Evolutionary conservation across 2,113 vertebrate genomes (phyloP).

Genomic region (Mustela lutreola): DNA sequence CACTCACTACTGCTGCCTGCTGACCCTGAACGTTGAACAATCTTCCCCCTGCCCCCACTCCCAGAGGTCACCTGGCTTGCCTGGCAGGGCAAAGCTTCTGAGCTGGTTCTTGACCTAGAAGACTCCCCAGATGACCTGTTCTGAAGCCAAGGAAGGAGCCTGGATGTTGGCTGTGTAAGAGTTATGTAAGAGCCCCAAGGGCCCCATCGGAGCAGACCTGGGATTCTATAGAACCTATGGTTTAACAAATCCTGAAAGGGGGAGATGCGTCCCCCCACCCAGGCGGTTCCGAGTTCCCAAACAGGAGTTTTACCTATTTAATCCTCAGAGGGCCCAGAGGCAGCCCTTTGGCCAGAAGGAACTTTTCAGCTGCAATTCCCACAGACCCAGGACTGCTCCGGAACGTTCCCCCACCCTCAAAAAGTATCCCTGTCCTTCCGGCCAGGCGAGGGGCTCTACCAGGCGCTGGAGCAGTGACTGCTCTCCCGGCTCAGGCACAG

Average conservation of each 20-base stretch:
- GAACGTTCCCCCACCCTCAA: not conserved
- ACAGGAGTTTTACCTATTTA: not conserved
- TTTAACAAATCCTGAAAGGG: not conserved
- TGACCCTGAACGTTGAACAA: not conserved
- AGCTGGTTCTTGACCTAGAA: not conserved
- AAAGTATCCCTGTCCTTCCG: not conserved
- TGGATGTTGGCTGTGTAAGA: too few species aligned
- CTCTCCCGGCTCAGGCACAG: constrained; percentile 21
- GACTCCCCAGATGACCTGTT: not conserved
- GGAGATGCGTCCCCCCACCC: not conserved
- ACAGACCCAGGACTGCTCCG: not conserved
- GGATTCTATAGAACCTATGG: not conserved
- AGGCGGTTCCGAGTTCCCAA: not conserved
- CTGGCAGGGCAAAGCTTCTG: not conserved
- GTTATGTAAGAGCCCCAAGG: too few species aligned
- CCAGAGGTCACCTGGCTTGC: not conserved
- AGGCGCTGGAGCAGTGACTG: not conserved
- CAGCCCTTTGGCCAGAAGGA: not conserved
- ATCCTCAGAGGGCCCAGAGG: not conserved
- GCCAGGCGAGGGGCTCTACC: not conserved
- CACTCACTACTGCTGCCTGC: not conserved
- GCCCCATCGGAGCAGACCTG: not conserved
- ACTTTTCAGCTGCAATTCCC: not conserved
- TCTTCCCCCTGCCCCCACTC: not conserved
- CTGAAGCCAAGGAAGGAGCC: not conserved